phyloP scores from a whole-genome alignment of 2,888 invertebrate genomes.

The Dicranocentrus wangi region DNA sequence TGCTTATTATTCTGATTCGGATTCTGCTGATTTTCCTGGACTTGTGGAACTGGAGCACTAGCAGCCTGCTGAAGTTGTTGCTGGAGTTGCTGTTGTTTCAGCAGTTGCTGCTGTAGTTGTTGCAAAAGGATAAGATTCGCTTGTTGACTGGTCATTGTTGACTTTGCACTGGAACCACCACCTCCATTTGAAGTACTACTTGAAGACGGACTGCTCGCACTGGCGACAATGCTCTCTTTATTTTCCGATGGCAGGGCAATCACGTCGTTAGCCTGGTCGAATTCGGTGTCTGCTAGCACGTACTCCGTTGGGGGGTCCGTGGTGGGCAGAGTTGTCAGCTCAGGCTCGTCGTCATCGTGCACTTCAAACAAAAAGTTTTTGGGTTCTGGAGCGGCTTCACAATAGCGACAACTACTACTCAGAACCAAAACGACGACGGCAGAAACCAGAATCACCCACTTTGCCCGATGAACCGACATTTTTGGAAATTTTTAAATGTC shows the following conservation, averaged over 20 bases:
- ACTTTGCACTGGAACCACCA: constrained; percentile 1
- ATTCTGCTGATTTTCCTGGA: neutral
- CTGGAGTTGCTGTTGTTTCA: constrained; percentile 42
- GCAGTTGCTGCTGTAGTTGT: constrained; percentile 32
- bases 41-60: neutral
- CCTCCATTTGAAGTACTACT: neutral
- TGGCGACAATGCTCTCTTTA: constrained; percentile 28
- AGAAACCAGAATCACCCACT: no score
- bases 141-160: neutral
- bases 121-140: constrained; percentile 39
- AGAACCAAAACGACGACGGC: neutral
- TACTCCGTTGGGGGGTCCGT: constrained; percentile 35
- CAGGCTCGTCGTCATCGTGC: neutral
- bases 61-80: neutral
- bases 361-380: constrained; percentile 22
- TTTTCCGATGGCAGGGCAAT: constrained; percentile 37
- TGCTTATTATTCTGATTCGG: constrained; percentile 18
- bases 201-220: constrained; percentile 35
- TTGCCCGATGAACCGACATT: no score
- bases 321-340: neutral
- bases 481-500: neutral
- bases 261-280: constrained; percentile 9
- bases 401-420: neutral
- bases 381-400: constrained; percentile 40
- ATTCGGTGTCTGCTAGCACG: neutral